These are phyloP conservation scores for Metopolophium dirhodum DNA, from an alignment of 1,140 invertebrate species.

Conservation along the genomic window DNA sequence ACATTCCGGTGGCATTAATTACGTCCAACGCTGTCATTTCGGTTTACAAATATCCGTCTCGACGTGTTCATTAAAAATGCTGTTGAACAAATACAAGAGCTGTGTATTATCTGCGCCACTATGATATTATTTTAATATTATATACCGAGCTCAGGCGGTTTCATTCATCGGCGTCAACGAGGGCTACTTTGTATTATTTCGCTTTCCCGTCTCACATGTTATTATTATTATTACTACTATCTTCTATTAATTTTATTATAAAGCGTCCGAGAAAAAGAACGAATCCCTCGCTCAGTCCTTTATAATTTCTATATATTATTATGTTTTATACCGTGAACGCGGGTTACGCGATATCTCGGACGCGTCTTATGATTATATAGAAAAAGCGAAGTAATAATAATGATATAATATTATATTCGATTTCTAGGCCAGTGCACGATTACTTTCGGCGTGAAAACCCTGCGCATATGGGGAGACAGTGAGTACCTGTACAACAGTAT, in stretches of 20 bases:
- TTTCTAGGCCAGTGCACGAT: no score
- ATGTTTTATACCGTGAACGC: background rate
- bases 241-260: background rate
- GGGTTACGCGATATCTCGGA: background rate
- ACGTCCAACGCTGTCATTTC: conserved; percentile 10
- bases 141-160: background rate
- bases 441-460: no score
- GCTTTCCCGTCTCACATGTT: background rate
- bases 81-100: conserved; percentile 19
- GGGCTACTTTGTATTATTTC: background rate
- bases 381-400: background rate
- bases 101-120: background rate
- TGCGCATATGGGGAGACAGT: no score
- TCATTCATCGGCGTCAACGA: conserved; percentile 22
- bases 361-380: no score
- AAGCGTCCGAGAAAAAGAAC: background rate
- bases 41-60: conserved; percentile 29
- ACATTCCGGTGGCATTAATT: conserved; percentile 36
- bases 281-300: background rate
- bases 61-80: conserved; percentile 40
- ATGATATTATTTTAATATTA: background rate
- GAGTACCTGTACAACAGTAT: no score
- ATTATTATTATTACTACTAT: no score
- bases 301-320: background rate
- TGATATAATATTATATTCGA: no score